Evolutionary conservation across 2,113 vertebrate species (phyloP).

Genomic region (Anseranas semipalmata): DNA sequence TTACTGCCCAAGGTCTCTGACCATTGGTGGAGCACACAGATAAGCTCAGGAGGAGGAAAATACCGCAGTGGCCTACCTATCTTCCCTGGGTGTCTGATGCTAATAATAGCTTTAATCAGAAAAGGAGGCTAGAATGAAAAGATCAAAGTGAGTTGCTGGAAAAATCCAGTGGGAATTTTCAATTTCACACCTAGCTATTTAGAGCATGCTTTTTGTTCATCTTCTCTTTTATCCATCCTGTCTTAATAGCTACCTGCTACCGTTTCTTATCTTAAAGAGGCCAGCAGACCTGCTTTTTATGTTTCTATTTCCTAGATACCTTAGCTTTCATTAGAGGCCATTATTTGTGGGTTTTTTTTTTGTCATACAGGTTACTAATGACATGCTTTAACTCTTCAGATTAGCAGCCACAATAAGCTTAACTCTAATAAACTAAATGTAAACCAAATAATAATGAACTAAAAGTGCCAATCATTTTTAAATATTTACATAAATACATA

Average conservation of each 20-base stretch:
- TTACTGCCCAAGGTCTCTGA: neutral
- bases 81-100: neutral
- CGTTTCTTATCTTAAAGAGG: neutral
- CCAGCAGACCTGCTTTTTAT: neutral
- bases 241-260: neutral
- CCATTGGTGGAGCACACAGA: neutral
- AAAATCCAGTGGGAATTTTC: neutral
- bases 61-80: neutral
- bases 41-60: neutral
- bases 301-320: neutral
- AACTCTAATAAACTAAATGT: neutral
- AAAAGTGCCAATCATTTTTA: neutral
- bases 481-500: neutral
- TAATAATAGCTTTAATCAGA: neutral
- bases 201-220: neutral
- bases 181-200: slow-evolving; percentile 7
- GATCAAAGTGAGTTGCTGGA: neutral
- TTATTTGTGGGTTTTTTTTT: neutral
- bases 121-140: neutral
- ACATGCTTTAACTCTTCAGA: neutral
- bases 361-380: neutral
- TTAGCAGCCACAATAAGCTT: neutral
- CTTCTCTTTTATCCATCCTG: neutral
- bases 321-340: neutral
- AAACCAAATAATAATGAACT: too few relatives aligned